These are phyloP conservation scores for Ceryle rudis DNA, from an alignment of 2,797 vertebrate genomes.

Conservation along the genomic window DNA sequence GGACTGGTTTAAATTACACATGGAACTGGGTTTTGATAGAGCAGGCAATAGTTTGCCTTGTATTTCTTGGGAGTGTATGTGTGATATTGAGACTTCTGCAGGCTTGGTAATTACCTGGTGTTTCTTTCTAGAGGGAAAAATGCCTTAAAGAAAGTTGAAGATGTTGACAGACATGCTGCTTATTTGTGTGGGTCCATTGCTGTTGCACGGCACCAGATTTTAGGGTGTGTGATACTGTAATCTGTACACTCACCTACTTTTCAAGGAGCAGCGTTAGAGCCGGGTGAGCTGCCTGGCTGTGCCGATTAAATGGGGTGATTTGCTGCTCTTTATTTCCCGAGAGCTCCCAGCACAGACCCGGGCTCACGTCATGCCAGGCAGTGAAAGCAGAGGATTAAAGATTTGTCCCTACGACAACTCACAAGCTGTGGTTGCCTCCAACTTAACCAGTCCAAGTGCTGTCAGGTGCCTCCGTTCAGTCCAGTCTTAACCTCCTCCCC, in stretches of 20 bases:
- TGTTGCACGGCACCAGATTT: not conserved
- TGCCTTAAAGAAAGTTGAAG: not conserved
- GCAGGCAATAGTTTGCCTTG: not conserved
- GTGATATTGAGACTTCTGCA: not conserved
- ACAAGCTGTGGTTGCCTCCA: not conserved
- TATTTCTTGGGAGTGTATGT: not conserved
- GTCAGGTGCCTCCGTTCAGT: not conserved
- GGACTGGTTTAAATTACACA: not conserved
- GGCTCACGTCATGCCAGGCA: fast-evolving
- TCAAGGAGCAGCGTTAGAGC: fast-evolving
- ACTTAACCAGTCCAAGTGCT: not conserved
- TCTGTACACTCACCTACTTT: not conserved
- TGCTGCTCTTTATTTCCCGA: not conserved
- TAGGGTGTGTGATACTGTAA: not conserved
- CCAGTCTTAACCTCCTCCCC: not conserved
- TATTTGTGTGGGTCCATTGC: fast-evolving
- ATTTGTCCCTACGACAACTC: not conserved
- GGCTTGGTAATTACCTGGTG: not conserved
- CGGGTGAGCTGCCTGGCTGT: not conserved
- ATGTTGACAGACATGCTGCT: not conserved
- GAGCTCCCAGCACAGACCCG: not conserved
- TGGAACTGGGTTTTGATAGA: not conserved
- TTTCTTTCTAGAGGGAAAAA: not conserved
- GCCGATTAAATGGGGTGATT: not conserved
- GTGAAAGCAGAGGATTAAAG: not conserved